A percentile compares a stretch with the other conserved stretches of the same genome.
Conservation (phyloP, 2,888 invertebrate species). For the Drosophila meridionalis region DNA sequence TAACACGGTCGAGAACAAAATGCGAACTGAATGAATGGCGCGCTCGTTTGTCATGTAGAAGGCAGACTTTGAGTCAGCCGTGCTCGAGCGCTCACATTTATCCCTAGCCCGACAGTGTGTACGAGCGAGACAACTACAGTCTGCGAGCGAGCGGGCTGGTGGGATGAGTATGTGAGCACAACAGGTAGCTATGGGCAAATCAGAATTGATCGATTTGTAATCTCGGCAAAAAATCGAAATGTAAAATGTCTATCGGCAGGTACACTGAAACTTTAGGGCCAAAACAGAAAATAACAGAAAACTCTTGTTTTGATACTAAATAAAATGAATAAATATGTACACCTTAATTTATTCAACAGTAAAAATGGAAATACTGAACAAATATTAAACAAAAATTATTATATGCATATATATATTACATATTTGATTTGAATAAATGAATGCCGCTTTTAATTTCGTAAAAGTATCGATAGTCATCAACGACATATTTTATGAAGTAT, state of each 20-base stretch:
- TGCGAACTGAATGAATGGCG: conserved; percentile 72
- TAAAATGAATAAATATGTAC: not conserved
- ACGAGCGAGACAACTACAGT: conserved; percentile 49
- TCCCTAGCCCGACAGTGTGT: conserved; percentile 41
- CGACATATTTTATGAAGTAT: not conserved
- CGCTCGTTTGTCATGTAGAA: conserved; percentile 42
- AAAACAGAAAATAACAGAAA: not conserved
- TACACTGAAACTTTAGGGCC: not conserved
- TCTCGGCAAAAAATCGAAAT: conserved; percentile 14
- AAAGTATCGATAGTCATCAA: not conserved
- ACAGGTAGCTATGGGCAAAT: conserved; percentile 56
- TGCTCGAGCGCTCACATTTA: conserved; percentile 45
- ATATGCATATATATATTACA: not conserved
- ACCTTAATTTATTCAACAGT: not conserved
- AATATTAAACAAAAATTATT: not conserved
- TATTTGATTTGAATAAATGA: not conserved
- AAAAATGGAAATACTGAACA: not conserved
- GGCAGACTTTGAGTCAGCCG: conserved; percentile 57
- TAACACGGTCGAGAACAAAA: conserved; percentile 74
- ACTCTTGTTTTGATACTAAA: not conserved
- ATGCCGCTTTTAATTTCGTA: not conserved
- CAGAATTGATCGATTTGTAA: conserved; percentile 44
- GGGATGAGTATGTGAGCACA: conserved; percentile 41
- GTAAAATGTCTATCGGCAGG: conserved; percentile 4
- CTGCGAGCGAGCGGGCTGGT: conserved; percentile 32